A percentile compares a stretch with the other conserved stretches of the same genome.
Evolutionary conservation across 2,888 invertebrate genomes (phyloP).

Genomic region (Pomacea canaliculata): DNA sequence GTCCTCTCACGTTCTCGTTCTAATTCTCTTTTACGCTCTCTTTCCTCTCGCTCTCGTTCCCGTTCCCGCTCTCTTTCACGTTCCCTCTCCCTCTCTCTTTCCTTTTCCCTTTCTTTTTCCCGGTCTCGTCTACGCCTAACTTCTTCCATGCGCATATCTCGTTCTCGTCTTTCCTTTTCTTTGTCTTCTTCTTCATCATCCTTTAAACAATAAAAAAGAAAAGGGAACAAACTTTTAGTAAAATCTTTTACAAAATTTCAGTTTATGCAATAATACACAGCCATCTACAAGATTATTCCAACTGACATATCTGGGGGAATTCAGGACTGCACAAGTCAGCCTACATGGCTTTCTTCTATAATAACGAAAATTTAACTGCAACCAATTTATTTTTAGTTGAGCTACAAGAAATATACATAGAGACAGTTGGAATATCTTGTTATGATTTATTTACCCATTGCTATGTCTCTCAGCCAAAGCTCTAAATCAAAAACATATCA

Average conservation of each 20-base stretch:
- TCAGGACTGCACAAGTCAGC: no score
- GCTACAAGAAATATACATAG: no score
- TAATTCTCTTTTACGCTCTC: slow-evolving; percentile 26
- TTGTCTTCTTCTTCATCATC: slow-evolving; percentile 82
- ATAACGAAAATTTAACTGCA: no score
- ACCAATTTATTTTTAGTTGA: no score
- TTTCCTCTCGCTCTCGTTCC: slow-evolving; percentile 60
- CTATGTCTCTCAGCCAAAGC: no score
- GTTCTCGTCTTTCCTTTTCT: slow-evolving; percentile 53
- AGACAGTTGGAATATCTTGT: no score
- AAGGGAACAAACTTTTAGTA: not conserved
- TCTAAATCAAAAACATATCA: no score
- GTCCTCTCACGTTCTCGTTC: slow-evolving; percentile 61
- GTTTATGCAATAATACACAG: not conserved
- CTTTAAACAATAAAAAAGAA: slow-evolving; percentile 64
- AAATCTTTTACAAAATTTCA: not conserved
- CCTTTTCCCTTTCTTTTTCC: slow-evolving; percentile 34
- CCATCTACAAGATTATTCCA: not conserved
- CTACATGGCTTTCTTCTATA: no score
- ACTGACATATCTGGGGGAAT: not conserved
- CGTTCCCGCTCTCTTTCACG: slow-evolving; percentile 68
- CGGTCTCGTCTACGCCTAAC: slow-evolving; percentile 58
- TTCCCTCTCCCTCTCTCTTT: slow-evolving; percentile 57
- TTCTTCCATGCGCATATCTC: slow-evolving; percentile 38
- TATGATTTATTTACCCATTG: no score